A percentile compares a stretch with the other conserved stretches of the same genome.
Evolutionary conservation across 2,113 vertebrate species (phyloP).

Genomic region (Urocolius indicus): DNA sequence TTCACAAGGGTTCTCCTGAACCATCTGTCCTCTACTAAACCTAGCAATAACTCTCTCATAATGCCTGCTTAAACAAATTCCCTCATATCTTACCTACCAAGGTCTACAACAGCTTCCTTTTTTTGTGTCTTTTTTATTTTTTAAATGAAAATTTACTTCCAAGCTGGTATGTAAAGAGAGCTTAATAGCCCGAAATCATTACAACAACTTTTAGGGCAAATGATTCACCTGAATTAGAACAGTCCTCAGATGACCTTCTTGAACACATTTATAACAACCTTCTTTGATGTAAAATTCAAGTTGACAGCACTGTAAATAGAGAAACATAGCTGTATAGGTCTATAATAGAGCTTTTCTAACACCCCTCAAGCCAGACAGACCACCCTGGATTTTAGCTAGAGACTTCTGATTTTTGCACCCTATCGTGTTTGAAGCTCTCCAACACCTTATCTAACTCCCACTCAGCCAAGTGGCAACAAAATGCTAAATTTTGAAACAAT

Average conservation of each 20-base stretch:
- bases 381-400: not conserved
- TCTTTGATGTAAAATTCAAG: no score
- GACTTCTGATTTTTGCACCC: not conserved
- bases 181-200: not conserved
- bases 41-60: not conserved
- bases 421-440: not conserved
- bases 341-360: not conserved
- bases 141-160: not conserved
- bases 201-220: not conserved
- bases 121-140: not conserved
- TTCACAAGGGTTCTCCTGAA: not conserved
- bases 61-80: not conserved
- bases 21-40: not conserved
- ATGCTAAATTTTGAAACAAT: slow-evolving; percentile 51
- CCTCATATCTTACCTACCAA: not conserved
- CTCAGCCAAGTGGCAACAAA: slow-evolving; percentile 46
- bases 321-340: no score
- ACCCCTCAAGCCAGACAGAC: not conserved
- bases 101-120: not conserved
- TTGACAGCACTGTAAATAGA: no score
- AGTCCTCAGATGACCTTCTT: no score
- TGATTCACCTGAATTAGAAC: not conserved
- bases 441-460: slow-evolving; percentile 28
- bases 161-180: fast-evolving
- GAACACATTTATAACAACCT: no score